These are phyloP conservation scores for Nymphalis polychloros DNA, from an alignment of 2,888 invertebrate genomes.

Conservation along the genomic window DNA sequence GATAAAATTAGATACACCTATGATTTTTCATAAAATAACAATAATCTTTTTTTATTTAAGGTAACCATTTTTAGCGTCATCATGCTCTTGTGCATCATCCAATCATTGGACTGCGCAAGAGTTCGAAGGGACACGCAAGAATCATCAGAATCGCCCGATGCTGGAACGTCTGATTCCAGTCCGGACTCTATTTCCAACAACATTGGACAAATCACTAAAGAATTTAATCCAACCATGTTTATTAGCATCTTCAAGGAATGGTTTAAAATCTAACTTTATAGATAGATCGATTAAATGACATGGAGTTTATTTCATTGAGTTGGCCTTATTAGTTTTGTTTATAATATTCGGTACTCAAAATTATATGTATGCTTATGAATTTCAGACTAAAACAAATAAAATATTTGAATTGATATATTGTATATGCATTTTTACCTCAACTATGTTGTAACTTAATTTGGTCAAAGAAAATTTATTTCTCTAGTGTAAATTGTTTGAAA, in stretches of 20 bases:
- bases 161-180: not conserved
- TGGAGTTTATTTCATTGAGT: too few species aligned
- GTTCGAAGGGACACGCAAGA: not conserved
- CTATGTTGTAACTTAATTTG: too few species aligned
- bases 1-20: too few species aligned
- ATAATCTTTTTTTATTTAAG: conserved; percentile 1
- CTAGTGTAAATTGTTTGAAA: too few species aligned
- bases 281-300: too few species aligned
- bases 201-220: conserved; percentile 2
- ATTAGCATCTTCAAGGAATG: conserved; percentile 1
- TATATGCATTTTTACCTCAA: too few species aligned
- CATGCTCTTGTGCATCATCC: conserved; percentile 16
- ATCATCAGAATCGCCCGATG: not conserved
- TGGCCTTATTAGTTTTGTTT: too few species aligned
- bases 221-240: conserved; percentile 9
- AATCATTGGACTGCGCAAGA: conserved; percentile 12
- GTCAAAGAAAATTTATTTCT: too few species aligned
- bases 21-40: not conserved
- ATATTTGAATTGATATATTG: too few species aligned
- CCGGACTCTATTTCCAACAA: conserved; percentile 6
- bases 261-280: not conserved
- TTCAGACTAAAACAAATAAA: too few species aligned
- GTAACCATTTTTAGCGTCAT: conserved; percentile 13
- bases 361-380: too few species aligned
- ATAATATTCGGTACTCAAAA: too few species aligned